Conservation (phyloP, 30 jellyfish, hydroid and myxozoan genomes). For the Cassiopea xamachana region DNA sequence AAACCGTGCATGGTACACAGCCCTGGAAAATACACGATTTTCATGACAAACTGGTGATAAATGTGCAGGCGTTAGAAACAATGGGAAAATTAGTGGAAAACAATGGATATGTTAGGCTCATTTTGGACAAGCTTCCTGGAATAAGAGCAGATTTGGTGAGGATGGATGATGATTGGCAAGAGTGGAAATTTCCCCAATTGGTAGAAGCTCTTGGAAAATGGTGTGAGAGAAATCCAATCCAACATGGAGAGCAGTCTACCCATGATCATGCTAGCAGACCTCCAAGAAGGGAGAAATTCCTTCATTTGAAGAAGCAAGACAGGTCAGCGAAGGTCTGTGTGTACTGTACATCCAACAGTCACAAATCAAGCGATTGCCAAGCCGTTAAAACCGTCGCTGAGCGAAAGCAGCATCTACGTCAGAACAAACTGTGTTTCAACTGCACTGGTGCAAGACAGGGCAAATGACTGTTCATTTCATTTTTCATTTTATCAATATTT, state of each 20-base stretch:
- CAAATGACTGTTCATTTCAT: slow-evolving; percentile 29
- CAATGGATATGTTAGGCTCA: slow-evolving; percentile 36
- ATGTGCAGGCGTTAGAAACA: slow-evolving; percentile 11
- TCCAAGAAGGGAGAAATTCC: slow-evolving; percentile 28
- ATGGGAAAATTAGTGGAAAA: slow-evolving; percentile 21
- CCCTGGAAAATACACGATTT: slow-evolving; percentile 16
- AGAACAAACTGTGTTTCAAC: slow-evolving; percentile 53
- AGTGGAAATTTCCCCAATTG: slow-evolving; percentile 35
- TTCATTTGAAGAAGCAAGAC: slow-evolving; percentile 11
- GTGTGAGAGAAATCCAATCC: slow-evolving; percentile 67
- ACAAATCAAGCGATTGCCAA: not conserved
- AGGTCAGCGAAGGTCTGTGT: slow-evolving; percentile 10
- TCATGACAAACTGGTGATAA: slow-evolving; percentile 35
- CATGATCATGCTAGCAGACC: slow-evolving; percentile 1
- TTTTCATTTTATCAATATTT: no score
- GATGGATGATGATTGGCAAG: slow-evolving; percentile 30
- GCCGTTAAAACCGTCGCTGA: slow-evolving; percentile 33
- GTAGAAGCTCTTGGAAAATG: slow-evolving; percentile 55
- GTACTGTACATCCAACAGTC: not conserved
- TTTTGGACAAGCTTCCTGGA: slow-evolving; percentile 38
- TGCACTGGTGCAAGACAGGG: slow-evolving; percentile 54
- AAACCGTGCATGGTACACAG: slow-evolving; percentile 15
- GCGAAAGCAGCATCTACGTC: slow-evolving; percentile 2
- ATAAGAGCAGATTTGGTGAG: slow-evolving; percentile 25
- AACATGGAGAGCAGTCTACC: not conserved